Conservation (phyloP, 2,888 invertebrate species). For the Pilophorus perplexus region DNA sequence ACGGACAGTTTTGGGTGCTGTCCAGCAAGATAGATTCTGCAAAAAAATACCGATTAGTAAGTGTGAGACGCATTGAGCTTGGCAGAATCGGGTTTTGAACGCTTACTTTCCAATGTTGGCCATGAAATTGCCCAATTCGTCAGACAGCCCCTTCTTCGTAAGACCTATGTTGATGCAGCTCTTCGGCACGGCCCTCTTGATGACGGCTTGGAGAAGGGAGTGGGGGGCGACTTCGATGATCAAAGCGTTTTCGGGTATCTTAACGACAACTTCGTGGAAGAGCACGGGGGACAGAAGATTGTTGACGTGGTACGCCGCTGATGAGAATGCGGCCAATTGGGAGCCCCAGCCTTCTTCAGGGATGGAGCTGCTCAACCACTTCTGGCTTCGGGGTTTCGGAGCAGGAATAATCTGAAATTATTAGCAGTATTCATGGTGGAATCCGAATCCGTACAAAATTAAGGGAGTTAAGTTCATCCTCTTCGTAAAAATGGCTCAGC, state of each 20-base stretch:
- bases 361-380: conserved; percentile 93
- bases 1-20: conserved; percentile 70
- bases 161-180: conserved; percentile 78
- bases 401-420: conserved; percentile 67
- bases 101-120: conserved; percentile 76
- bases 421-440: too few relatives aligned
- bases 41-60: conserved; percentile 38
- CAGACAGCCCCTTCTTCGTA: conserved; percentile 77
- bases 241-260: conserved; percentile 84
- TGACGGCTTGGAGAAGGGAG: conserved; percentile 87
- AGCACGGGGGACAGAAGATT: conserved; percentile 91
- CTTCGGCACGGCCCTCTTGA: conserved; percentile 75
- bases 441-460: too few relatives aligned
- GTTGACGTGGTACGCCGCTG: conserved; percentile 93
- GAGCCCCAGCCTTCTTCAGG: conserved; percentile 80
- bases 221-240: conserved; percentile 94
- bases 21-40: conserved; percentile 73
- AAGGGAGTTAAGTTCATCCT: too few relatives aligned
- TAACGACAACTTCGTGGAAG: conserved; percentile 56
- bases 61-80: background rate
- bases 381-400: conserved; percentile 72
- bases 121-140: conserved; percentile 58
- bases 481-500: too few relatives aligned
- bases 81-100: background rate
- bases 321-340: conserved; percentile 75